Base-by-base conservation (phyloP, 2,113 vertebrate genomes). In the Alethe diademata region DNA sequence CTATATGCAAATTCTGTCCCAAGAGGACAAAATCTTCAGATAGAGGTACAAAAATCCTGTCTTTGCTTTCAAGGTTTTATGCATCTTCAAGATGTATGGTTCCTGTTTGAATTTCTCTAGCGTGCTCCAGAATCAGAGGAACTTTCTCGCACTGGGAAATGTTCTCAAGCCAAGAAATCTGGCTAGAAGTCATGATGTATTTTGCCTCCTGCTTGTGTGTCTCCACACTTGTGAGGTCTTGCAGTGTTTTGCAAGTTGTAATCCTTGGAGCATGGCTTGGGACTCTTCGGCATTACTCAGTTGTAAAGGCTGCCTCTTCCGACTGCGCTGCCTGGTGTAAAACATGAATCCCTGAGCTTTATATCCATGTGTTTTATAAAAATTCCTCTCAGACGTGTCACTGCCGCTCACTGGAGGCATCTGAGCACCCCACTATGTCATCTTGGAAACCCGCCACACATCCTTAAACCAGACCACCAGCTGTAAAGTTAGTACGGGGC, bases 141-240 rank as follows among this genome's bases (percentile, higher is more conserved):
- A 84, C 57, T 93, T 95, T 91, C 54, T 84, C 35, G 93, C 35
- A 4, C 88, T 80, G 85, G 61, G 81, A 93, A 76, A 64, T 67
- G 54, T 88, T 74, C 60, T 54, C 33, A 73, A 81, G 72, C 86
- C 83, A 73, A 80, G 87, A 84, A 95, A 94, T 54, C 62, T 80
- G 53, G 31, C 57, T 78, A 40, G 64, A 84, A 85, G 20, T 75
- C 5, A 6, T 11, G 47, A 56, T 88, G n/a, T 42, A 7, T 74
- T 91, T 85, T 88, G 72, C 53, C 69, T 95, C 36, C 60, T 61
- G 7, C 38, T 66, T 70, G 61, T 61, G 57, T 87, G 38, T 79
- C 76, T 95, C 76, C 76, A 69, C 25, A 47, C 73, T 86, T 87
- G 57, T 71, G 76, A 87, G 86, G 66, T 90, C 84, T 64, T 79